phyloP scores from a whole-genome alignment of 2,888 invertebrate species.

The Polydrusus tereticollis region DNA sequence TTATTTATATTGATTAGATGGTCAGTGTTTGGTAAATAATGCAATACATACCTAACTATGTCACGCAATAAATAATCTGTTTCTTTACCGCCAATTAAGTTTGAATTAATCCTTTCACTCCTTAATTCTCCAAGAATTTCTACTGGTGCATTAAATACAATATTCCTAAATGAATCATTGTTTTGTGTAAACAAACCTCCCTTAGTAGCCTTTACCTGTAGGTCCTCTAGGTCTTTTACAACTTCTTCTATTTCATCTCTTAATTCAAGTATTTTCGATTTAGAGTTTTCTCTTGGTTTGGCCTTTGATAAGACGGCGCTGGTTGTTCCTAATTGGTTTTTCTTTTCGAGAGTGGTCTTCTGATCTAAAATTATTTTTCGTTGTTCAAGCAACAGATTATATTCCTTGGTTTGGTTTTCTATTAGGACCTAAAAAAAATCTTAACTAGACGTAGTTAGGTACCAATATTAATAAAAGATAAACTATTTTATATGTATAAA shows the following conservation, averaged over 20 bases:
- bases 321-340: not conserved
- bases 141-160: constrained; percentile 62
- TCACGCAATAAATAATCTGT: constrained; percentile 59
- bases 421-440: not conserved
- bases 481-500: no score
- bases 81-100: constrained; percentile 60
- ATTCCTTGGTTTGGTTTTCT: constrained; percentile 1
- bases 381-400: not conserved
- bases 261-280: not conserved
- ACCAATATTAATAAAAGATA: no score
- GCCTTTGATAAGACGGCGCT: not conserved
- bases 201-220: constrained; percentile 45
- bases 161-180: constrained; percentile 46
- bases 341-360: not conserved
- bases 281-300: not conserved
- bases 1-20: no score
- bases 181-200: not conserved
- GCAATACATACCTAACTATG: constrained; percentile 53
- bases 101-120: constrained; percentile 56
- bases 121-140: constrained; percentile 58
- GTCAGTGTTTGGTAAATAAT: not conserved
- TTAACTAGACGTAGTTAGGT: no score
- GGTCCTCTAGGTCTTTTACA: constrained; percentile 4
- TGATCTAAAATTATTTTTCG: not conserved
- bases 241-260: constrained; percentile 19